Base-by-base conservation (phyloP, 1,140 invertebrate species). In the Bombus vancouverensis region DNA sequence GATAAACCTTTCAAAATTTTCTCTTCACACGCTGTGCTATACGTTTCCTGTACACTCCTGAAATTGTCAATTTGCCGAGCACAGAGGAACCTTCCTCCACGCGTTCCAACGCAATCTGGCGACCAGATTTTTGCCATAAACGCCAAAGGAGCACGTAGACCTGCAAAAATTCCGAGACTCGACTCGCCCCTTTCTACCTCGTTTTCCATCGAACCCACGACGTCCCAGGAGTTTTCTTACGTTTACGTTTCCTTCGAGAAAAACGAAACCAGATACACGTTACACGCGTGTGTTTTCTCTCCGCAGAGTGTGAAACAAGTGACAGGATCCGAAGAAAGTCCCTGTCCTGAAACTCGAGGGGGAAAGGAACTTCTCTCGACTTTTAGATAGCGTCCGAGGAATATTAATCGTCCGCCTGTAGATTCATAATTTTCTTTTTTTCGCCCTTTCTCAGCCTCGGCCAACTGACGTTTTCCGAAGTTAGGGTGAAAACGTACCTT, bases 371-470 rank as follows among this genome's bases (percentile, higher is more conserved):
- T 82, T 22, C 13, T 42, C 3, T n/a, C 44, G 25, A 13, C 13
- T 25, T 44, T 12, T 18, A 22, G 34, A 13, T 15, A 18, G 22
- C 28, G 9, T 39, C 44, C 18, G 2, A 9, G n/a, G 25, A 57
- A 66, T 77, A 57, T 77, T 83, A 77, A 83, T 83, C 74, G 47
- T 53, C 53, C 57, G 18, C 25, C 57, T 25, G 57, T 28, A 42
- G 42, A 77, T 77, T 57, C 81, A 70, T 70, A 57, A 83, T 83
- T 83, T 32, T 32, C 22, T 25, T 71, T 37, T 37, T 28, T 39
- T 44, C 34, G 28, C n/a, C 15, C 28, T n/a, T 72, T 12, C 15
- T 37, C 22, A 9, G 22, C 22, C 25, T 53, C 44, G 34, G 22
- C 6, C 37, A 18, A 8, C 8, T n/a, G 6, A 42, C 77, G 37